phyloP scores from a whole-genome alignment of 2,113 vertebrate species.

The Pygoscelis antarcticus region DNA sequence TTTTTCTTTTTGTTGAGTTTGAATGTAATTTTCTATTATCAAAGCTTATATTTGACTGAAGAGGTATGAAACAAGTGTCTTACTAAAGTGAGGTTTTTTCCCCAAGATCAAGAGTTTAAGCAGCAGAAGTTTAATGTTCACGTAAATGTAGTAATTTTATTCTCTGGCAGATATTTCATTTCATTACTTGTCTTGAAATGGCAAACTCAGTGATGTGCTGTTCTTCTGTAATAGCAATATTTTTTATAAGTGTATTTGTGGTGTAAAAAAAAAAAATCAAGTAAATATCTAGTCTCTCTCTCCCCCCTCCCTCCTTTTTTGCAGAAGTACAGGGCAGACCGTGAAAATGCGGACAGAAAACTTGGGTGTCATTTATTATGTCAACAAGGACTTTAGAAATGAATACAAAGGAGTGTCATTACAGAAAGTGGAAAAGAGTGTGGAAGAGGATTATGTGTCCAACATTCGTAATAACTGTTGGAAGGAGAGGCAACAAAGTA shows the following conservation, averaged over 20 bases:
- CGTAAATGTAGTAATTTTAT: neutral
- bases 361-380: slow-evolving; percentile 88
- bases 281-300: neutral
- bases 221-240: neutral
- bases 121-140: neutral
- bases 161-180: neutral
- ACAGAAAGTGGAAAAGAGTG: slow-evolving; percentile 94
- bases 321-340: slow-evolving; percentile 90
- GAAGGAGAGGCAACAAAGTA: slow-evolving; percentile 97
- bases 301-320: neutral
- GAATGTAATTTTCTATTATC: neutral
- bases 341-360: slow-evolving; percentile 93
- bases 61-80: neutral
- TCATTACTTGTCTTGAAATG: neutral
- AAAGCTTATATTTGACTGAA: neutral
- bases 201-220: neutral
- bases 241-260: neutral
- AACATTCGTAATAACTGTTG: slow-evolving; percentile 97
- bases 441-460: slow-evolving; percentile 95
- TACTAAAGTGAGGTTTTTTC: neutral
- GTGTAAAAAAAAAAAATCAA: neutral
- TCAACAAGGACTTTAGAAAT: slow-evolving; percentile 92
- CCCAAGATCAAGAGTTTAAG: neutral
- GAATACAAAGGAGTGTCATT: slow-evolving; percentile 89
- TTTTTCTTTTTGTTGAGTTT: neutral